Evolutionary conservation across 2,888 invertebrate species (phyloP), one percentile per base, ranked within the genome.

Genomic region (Cheilosia soror): DNA sequence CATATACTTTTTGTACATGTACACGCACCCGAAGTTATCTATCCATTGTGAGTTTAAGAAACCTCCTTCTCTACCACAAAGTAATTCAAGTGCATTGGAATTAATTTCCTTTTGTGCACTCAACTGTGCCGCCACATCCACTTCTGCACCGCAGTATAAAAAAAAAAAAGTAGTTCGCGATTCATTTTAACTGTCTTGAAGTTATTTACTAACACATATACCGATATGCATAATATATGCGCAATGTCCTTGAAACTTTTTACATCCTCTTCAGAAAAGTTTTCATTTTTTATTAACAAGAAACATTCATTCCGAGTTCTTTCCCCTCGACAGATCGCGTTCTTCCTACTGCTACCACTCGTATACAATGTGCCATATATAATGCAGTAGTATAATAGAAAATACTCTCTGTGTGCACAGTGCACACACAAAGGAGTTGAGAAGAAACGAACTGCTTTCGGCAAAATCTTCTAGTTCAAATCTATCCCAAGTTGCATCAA

Each of bases 401-500:
- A 57, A 63, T 44, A 53, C 72, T 62, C 33, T 62, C 53, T 66
- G 53, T 68, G 55, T 58, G 73, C 68, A 62, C 68, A 77, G 53
- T 68, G 55, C 53, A 68, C 68, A 62, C 66, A 68, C 60, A 66
- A 60, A 78, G 53, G 63, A 68, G 31, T 47, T 15, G 65, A 58
- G 13, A 68, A 55, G 62, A 33, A 80, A 53, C 6, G 29, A 65
- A 66, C 40, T 55, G 71, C 66, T 66, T 27, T 65, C 40, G 53
- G 66, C 68, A 40, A 69, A 82, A 62, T 83, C 68, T 73, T 83
- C 68, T 51, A 68, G 68, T 82, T 73, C 62, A 78, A 83, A 83
- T 78, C 58, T 62, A 78, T 68, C 42, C 65, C 57, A 66, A 71
- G 69, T 65, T 71, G 40, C 77, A 72, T 82, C 53, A 77, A 77